phyloP scores from a whole-genome alignment of 2,888 invertebrate species.

The Drosophila yooni region DNA sequence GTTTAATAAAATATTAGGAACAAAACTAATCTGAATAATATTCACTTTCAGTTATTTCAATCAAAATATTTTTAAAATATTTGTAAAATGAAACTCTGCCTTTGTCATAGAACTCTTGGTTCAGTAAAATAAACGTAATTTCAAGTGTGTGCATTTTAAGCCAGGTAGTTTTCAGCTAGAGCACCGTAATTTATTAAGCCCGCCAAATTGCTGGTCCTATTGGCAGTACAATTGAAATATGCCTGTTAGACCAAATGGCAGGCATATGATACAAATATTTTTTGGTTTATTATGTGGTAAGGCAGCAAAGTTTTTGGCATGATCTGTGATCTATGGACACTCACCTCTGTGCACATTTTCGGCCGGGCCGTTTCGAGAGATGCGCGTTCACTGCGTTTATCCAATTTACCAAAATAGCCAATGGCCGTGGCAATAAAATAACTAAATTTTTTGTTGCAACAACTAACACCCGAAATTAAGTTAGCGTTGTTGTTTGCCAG shows the following conservation, averaged over 20 bases:
- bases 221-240: slow-evolving; percentile 21
- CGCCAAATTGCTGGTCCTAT: slow-evolving; percentile 55
- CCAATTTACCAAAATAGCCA: slow-evolving; percentile 58
- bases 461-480: slow-evolving; percentile 21
- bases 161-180: slow-evolving; percentile 34
- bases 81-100: background rate
- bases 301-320: background rate
- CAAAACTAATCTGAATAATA: background rate
- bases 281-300: slow-evolving; percentile 1
- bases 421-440: slow-evolving; percentile 35
- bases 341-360: slow-evolving; percentile 78
- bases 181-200: slow-evolving; percentile 27
- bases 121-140: background rate
- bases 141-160: background rate
- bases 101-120: slow-evolving; percentile 17
- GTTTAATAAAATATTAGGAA: background rate
- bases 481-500: slow-evolving; percentile 34
- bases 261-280: background rate
- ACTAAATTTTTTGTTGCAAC: slow-evolving; percentile 23
- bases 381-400: slow-evolving; percentile 64
- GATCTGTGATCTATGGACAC: slow-evolving; percentile 35
- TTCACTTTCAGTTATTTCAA: background rate
- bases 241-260: slow-evolving; percentile 9
- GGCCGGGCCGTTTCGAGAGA: slow-evolving; percentile 66
- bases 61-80: background rate